Evolutionary conservation across 1,140 invertebrate species (phyloP).

Genomic region (Drosophila watanabei): DNA sequence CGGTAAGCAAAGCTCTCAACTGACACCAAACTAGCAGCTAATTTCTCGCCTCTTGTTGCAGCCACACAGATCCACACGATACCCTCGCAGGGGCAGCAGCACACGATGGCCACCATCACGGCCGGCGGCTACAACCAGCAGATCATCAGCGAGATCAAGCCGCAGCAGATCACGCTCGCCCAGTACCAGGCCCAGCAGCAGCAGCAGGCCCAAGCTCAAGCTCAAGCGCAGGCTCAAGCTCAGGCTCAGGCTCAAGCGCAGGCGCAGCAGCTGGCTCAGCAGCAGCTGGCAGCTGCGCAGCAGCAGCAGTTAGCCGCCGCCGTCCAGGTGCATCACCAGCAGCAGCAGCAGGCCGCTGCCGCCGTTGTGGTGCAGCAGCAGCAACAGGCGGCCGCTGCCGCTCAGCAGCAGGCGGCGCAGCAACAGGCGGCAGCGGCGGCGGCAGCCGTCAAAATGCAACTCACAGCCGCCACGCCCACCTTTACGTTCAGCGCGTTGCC

Average conservation of each 20-base stretch:
- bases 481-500: slow-evolving; percentile 81
- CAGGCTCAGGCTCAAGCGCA: slow-evolving; percentile 53
- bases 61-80: slow-evolving; percentile 78
- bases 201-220: slow-evolving; percentile 67
- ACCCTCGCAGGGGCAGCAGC: slow-evolving; percentile 78
- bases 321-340: slow-evolving; percentile 72
- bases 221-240: slow-evolving; percentile 53
- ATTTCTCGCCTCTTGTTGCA: slow-evolving; percentile 10
- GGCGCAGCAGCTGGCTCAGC: slow-evolving; percentile 59
- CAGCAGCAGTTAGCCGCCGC: slow-evolving; percentile 62
- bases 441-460: slow-evolving; percentile 69
- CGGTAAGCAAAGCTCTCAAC: slow-evolving; percentile 30
- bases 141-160: slow-evolving; percentile 84
- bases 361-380: slow-evolving; percentile 31
- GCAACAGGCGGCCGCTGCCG: slow-evolving; percentile 46
- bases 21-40: neutral
- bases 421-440: slow-evolving; percentile 42
- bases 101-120: slow-evolving; percentile 82
- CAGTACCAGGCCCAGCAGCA: slow-evolving; percentile 83
- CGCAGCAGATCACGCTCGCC: slow-evolving; percentile 81
- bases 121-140: slow-evolving; percentile 81
- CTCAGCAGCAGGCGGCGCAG: slow-evolving; percentile 45
- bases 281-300: slow-evolving; percentile 65
- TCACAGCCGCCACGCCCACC: slow-evolving; percentile 75
- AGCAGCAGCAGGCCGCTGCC: slow-evolving; percentile 44